Conservation (phyloP, 2,888 invertebrate genomes). For the Eristalinus sepulchralis region DNA sequence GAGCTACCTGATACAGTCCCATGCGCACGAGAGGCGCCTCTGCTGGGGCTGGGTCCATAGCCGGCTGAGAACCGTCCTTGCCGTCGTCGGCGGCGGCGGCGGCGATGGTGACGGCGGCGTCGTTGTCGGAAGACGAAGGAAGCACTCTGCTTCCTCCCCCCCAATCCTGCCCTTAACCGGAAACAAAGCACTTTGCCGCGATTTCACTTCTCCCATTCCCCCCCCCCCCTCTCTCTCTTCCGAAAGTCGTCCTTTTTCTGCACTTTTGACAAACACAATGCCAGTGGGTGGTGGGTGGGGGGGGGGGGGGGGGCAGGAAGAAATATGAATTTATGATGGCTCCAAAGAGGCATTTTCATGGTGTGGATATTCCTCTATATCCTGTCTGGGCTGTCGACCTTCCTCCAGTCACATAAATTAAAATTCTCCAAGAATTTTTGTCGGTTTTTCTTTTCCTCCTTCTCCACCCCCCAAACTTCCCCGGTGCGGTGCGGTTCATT, state of each 20-base stretch:
- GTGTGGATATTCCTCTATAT: slow-evolving; percentile 66
- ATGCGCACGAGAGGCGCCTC: background rate
- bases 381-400: slow-evolving; percentile 65
- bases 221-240: background rate
- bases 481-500: background rate
- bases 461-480: background rate
- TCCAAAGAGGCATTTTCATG: slow-evolving; percentile 61
- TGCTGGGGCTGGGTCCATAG: background rate
- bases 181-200: slow-evolving; percentile 59
- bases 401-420: slow-evolving; percentile 60
- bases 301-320: background rate
- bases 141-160: background rate
- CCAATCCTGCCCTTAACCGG: slow-evolving; percentile 41
- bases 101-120: background rate
- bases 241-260: slow-evolving; percentile 10
- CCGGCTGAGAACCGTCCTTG: slow-evolving; percentile 14
- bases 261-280: slow-evolving; percentile 56
- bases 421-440: slow-evolving; percentile 45
- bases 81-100: no score
- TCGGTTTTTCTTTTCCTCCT: slow-evolving; percentile 6
- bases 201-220: slow-evolving; percentile 30
- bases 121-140: background rate
- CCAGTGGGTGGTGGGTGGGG: slow-evolving; percentile 7
- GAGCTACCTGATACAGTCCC: slow-evolving; percentile 3
- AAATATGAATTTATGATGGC: slow-evolving; percentile 70